Evolutionary conservation across 2,888 invertebrate genomes (phyloP).

Genomic region (Catonia carolina): DNA sequence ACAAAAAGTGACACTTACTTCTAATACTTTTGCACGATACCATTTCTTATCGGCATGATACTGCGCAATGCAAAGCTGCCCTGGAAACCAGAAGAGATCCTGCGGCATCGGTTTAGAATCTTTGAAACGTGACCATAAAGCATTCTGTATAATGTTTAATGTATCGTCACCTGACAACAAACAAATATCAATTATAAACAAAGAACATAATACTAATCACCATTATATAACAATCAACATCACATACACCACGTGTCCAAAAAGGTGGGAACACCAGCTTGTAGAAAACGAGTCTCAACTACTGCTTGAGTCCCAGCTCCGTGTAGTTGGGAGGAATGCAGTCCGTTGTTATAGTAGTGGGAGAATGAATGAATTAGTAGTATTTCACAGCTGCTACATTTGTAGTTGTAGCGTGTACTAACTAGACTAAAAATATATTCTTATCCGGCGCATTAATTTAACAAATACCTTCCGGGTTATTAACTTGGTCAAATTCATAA

Average conservation of each 20-base stretch:
- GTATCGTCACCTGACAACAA: constrained; percentile 34
- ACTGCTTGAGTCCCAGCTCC: too few relatives aligned
- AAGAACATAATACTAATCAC: too few relatives aligned
- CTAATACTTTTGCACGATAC: constrained; percentile 62
- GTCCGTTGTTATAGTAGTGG: too few relatives aligned
- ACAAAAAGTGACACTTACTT: constrained; percentile 43
- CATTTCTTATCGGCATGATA: constrained; percentile 59
- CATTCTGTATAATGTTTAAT: constrained; percentile 47
- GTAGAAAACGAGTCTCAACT: too few relatives aligned
- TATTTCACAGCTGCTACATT: too few relatives aligned
- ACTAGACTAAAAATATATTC: too few relatives aligned
- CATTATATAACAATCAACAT: neutral
- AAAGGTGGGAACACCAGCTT: neutral
- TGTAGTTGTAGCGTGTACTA: too few relatives aligned
- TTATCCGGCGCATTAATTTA: too few relatives aligned
- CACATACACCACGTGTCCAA: neutral
- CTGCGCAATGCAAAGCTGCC: constrained; percentile 61
- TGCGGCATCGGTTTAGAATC: constrained; percentile 45
- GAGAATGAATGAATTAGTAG: too few relatives aligned
- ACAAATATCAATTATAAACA: neutral
- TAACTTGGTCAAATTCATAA: too few relatives aligned
- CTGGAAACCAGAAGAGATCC: constrained; percentile 51
- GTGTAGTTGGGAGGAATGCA: too few relatives aligned
- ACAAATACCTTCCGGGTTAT: too few relatives aligned
- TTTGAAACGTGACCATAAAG: constrained; percentile 47